These are phyloP conservation scores for Drosophila mettleri DNA, from an alignment of 2,888 invertebrate species.

Conservation along the genomic window DNA sequence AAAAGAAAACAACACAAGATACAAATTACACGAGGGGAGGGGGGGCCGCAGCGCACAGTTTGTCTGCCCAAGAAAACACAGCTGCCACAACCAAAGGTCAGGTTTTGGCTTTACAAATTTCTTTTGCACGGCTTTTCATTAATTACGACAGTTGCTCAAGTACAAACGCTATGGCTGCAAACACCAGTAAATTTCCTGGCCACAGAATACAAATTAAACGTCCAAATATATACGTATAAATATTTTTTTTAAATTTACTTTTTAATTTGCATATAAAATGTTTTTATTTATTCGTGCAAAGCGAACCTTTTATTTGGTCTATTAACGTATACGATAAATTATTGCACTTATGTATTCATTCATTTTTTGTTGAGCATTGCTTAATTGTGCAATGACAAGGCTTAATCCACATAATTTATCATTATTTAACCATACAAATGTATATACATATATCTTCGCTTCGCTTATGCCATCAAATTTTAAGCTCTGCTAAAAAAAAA, in stretches of 20 bases:
- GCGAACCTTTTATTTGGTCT: slow-evolving; percentile 44
- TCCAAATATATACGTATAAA: not conserved
- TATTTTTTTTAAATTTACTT: not conserved
- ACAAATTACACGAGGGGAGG: slow-evolving; percentile 56
- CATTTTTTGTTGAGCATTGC: not conserved
- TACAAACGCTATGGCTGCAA: slow-evolving; percentile 1
- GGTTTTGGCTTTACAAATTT: slow-evolving; percentile 18
- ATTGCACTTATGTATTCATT: slow-evolving; percentile 10
- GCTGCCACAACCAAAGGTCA: slow-evolving; percentile 40
- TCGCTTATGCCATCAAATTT: not conserved
- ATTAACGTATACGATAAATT: slow-evolving; percentile 36
- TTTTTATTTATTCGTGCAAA: slow-evolving; percentile 29
- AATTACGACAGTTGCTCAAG: slow-evolving; percentile 18
- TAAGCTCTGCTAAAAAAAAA: not conserved
- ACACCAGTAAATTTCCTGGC: slow-evolving; percentile 21
- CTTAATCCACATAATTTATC: slow-evolving; percentile 1
- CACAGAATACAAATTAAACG: slow-evolving; percentile 50
- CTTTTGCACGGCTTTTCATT: slow-evolving; percentile 27
- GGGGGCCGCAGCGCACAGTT: no score
- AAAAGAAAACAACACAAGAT: slow-evolving; percentile 53
- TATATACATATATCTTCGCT: not conserved
- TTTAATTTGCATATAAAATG: not conserved
- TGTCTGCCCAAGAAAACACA: slow-evolving; percentile 15
- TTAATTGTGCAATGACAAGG: not conserved
- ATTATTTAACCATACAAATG: not conserved